Conservation (phyloP, 2,113 vertebrate genomes). For the Girardinichthys multiradiatus region DNA sequence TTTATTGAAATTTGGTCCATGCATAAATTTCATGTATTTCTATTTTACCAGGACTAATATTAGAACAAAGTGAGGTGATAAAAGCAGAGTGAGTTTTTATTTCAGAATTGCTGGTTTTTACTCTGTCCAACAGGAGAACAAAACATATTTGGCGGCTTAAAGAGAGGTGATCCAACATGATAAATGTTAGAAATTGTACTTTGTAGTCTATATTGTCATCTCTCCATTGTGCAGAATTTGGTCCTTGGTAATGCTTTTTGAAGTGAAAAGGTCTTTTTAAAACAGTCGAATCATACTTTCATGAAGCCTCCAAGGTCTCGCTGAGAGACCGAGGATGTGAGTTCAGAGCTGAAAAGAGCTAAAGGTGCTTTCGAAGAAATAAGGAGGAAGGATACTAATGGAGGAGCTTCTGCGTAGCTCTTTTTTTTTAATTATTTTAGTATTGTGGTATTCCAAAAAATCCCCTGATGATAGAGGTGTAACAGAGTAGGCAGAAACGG, state of each 20-base stretch:
- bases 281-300: slow-evolving; percentile 5
- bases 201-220: background rate
- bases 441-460: slow-evolving; percentile 25
- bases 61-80: background rate
- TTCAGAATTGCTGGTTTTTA: background rate
- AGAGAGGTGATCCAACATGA: background rate
- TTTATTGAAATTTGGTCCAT: background rate
- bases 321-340: background rate
- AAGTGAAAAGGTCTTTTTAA: background rate
- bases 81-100: background rate
- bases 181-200: background rate
- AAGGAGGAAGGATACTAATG: background rate
- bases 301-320: slow-evolving; percentile 3
- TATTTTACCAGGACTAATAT: background rate
- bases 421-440: slow-evolving; percentile 16
- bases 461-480: slow-evolving; percentile 33
- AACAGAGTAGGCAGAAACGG: slow-evolving; percentile 35
- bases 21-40: background rate
- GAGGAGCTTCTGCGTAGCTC: background rate
- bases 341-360: background rate
- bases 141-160: background rate
- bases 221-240: slow-evolving; percentile 7
- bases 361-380: slow-evolving; percentile 11
- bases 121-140: background rate
- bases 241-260: background rate